Percentiles rank a stretch among this genome's conserved stretches.
These are phyloP conservation scores for Drosophila yakuba DNA, from an alignment of 1,140 invertebrate genomes.

Conservation along the genomic window DNA sequence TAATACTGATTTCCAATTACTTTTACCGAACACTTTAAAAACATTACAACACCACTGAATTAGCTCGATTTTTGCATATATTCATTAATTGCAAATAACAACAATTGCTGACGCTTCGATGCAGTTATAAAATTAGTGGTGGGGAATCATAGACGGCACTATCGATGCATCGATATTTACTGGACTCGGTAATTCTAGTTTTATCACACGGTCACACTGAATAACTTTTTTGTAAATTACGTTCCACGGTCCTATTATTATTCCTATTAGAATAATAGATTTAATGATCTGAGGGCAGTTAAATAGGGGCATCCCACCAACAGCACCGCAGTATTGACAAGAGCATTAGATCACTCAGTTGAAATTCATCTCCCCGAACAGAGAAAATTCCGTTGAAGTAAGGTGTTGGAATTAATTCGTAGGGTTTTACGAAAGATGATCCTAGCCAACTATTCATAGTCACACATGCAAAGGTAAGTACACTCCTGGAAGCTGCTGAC, in stretches of 20 bases:
- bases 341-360: constrained; percentile 5
- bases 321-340: background rate
- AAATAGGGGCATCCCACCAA: constrained; percentile 7
- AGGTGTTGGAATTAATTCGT: too few relatives aligned
- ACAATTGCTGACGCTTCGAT: constrained; percentile 15
- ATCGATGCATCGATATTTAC: background rate
- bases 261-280: constrained; percentile 11
- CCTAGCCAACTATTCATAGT: too few relatives aligned
- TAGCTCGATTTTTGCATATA: constrained; percentile 6
- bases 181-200: too few relatives aligned
- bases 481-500: too few relatives aligned
- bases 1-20: constrained; percentile 11
- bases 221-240: background rate
- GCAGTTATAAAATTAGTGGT: constrained; percentile 13
- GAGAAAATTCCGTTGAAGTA: background rate
- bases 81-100: constrained; percentile 4
- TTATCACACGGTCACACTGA: background rate
- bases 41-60: constrained; percentile 3
- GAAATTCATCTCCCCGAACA: background rate
- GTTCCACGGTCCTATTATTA: constrained; percentile 14
- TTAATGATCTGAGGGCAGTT: background rate
- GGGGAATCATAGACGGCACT: background rate
- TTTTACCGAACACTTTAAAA: background rate
- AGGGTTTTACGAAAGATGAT: too few relatives aligned
- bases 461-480: too few relatives aligned